phyloP scores from a whole-genome alignment of 2,797 vertebrate species.

The Toxotes lorentzi region DNA sequence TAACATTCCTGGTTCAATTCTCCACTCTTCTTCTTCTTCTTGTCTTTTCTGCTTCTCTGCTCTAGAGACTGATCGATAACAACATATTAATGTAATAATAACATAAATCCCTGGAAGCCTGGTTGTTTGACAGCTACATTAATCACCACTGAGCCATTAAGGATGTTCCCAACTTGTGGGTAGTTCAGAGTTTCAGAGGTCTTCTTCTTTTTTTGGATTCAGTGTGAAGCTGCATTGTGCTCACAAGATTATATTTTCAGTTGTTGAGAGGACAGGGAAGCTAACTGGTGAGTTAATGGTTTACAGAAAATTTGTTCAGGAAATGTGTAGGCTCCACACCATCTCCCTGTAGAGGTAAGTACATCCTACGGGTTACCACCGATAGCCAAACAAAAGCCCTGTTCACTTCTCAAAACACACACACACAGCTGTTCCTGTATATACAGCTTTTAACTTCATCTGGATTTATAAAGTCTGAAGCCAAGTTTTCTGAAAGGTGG shows the following conservation, averaged over 20 bases:
- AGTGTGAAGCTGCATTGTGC: background rate
- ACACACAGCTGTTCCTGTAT: background rate
- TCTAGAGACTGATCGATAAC: background rate
- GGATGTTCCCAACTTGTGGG: background rate
- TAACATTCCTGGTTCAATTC: background rate
- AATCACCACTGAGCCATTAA: background rate
- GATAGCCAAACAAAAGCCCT: conserved; percentile 62
- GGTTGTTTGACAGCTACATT: background rate
- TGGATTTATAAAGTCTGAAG: background rate
- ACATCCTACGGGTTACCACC: conserved; percentile 46
- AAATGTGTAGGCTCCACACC: conserved; percentile 29
- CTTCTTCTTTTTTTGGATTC: background rate
- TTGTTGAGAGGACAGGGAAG: background rate
- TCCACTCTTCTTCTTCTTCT: background rate
- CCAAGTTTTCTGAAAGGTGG: background rate
- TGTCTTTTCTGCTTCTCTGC: background rate
- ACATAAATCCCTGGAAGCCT: background rate
- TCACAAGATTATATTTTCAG: background rate
- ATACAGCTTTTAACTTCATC: background rate
- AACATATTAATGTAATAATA: background rate
- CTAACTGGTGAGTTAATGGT: conserved; percentile 39
- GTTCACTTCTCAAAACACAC: conserved; percentile 16
- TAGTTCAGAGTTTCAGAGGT: background rate
- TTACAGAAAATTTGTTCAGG: conserved; percentile 50
- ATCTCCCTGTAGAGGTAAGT: conserved; percentile 22